These are phyloP conservation scores for Cerceris ruficornis DNA, from an alignment of 2,888 invertebrate genomes.

Conservation along the genomic window DNA sequence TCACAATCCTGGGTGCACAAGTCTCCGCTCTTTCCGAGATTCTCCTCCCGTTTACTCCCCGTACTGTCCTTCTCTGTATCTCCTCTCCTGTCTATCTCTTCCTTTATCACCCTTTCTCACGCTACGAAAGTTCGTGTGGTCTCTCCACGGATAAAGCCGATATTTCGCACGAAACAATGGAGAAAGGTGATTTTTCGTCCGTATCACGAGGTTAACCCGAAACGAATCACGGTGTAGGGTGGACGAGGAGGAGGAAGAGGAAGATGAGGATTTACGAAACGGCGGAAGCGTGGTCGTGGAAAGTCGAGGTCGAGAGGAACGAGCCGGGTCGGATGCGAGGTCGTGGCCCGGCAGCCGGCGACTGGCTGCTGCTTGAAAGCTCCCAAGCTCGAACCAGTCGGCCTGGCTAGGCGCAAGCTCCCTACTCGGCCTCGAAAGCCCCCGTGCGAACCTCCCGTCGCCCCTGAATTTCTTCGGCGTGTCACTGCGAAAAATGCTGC, in stretches of 20 bases:
- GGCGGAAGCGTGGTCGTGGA: conserved; percentile 42
- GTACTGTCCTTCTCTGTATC: too few relatives aligned
- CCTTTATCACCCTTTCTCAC: background rate
- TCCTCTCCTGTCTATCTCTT: too few relatives aligned
- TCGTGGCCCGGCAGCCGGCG: conserved; percentile 75
- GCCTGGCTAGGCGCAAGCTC: conserved; percentile 73
- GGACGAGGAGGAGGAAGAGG: too few relatives aligned
- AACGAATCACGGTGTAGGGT: too few relatives aligned
- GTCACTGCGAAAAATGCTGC: conserved; percentile 56
- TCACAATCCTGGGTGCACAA: background rate
- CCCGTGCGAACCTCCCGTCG: conserved; percentile 45
- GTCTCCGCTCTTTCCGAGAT: background rate
- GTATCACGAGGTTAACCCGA: too few relatives aligned
- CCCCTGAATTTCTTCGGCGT: conserved; percentile 63
- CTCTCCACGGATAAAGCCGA: background rate
- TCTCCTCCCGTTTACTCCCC: too few relatives aligned
- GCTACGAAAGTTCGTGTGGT: background rate
- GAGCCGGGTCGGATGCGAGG: conserved; percentile 62
- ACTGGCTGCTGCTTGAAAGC: conserved; percentile 73
- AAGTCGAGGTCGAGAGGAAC: conserved; percentile 5
- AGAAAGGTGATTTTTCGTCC: too few relatives aligned
- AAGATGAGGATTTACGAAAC: too few relatives aligned
- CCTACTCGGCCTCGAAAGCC: conserved; percentile 60
- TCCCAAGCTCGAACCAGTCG: conserved; percentile 68
- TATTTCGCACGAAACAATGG: too few relatives aligned